Conservation (phyloP, 2,113 vertebrate species). For the Menidia beryllina region DNA sequence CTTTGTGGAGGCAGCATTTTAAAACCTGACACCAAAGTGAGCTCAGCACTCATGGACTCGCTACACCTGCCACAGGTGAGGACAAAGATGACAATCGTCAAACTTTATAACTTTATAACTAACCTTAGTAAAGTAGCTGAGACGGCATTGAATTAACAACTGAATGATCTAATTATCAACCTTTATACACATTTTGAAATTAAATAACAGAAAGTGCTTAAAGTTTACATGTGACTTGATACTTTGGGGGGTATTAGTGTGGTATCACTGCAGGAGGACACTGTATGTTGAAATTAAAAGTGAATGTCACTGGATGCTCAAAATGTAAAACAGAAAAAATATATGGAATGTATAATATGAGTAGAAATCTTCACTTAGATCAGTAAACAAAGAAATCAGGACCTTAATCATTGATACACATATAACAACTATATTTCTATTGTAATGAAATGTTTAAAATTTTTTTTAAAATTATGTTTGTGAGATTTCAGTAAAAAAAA, state of each 20-base stretch:
- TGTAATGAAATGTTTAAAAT: no score
- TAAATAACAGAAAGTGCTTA: neutral
- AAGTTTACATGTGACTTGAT: neutral
- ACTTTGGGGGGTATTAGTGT: neutral
- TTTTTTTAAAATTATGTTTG: neutral
- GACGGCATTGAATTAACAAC: no score
- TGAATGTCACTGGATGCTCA: no score
- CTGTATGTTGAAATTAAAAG: neutral
- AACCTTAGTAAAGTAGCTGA: no score
- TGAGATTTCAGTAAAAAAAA: neutral
- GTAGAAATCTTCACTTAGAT: neutral
- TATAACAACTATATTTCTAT: neutral
- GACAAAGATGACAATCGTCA: neutral
- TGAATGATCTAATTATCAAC: no score
- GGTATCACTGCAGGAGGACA: neutral
- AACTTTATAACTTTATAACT: neutral
- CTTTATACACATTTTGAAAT: neutral
- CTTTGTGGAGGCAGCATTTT: slow-evolving; percentile 19
- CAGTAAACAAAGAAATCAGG: slow-evolving; percentile 6
- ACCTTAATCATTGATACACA: neutral
- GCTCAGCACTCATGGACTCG: slow-evolving; percentile 49
- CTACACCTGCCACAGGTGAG: slow-evolving; percentile 62
- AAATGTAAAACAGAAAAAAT: neutral
- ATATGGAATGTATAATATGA: neutral
- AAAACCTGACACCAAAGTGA: slow-evolving; percentile 28